Conservation (phyloP, 2,888 invertebrate genomes). For the Cinara cedri region DNA sequence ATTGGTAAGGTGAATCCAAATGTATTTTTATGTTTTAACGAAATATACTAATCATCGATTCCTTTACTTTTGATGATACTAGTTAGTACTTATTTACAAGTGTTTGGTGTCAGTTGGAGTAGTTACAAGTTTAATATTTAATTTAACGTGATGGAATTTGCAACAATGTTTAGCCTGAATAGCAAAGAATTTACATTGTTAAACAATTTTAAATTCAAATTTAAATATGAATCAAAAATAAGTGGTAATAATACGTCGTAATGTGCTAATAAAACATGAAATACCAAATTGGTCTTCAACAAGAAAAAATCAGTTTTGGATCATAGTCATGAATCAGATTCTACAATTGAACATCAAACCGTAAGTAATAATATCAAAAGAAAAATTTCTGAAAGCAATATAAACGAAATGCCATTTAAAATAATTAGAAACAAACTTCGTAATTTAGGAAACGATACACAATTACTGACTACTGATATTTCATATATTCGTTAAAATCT, state of each 20-base stretch:
- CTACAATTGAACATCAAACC: conserved; percentile 22
- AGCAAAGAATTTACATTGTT: no score
- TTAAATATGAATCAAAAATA: conserved; percentile 13
- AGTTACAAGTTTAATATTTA: no score
- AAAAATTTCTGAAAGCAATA: conserved; percentile 25
- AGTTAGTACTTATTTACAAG: no score
- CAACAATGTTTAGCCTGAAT: no score
- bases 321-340: conserved; percentile 15
- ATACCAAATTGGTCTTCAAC: conserved; percentile 1
- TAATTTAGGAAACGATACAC: background rate
- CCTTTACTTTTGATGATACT: no score
- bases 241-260: conserved; percentile 8
- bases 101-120: no score
- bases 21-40: no score
- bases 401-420: conserved; percentile 28
- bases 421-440: conserved; percentile 17
- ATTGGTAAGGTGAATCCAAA: no score
- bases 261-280: no score
- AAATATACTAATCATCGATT: no score
- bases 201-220: background rate
- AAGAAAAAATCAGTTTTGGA: conserved; percentile 18
- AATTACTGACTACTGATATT: conserved; percentile 11
- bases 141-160: no score
- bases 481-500: conserved; percentile 6
- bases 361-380: conserved; percentile 30